Evolutionary conservation across 2,888 invertebrate genomes (phyloP), one percentile per base, ranked within the genome.

Genomic region (Pyrrhosoma nymphula): DNA sequence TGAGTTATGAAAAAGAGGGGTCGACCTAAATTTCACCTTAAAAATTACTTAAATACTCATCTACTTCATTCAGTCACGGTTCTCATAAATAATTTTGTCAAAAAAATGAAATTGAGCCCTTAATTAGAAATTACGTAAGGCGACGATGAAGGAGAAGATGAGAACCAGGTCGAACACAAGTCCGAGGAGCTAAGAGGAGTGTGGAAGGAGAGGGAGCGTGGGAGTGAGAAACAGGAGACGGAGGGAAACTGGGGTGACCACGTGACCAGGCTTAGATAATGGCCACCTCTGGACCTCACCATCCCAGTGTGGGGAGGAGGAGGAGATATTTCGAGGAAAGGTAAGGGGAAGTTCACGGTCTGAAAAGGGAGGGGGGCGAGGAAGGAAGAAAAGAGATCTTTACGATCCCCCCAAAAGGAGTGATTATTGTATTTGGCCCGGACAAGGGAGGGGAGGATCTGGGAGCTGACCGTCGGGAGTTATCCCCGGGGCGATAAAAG

Each of bases 111-210:
- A 60, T 60, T 20, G 20, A 10, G 55, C 89, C n/a, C 56, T n/a
- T 56, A 89, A 47, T 89, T 56, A 89, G 55, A 0, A 89, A 89
- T 89, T 55, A 47, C 56, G 89, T 89, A 89, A 89, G n/a, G 56
- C 89, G n/a, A 55, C 12, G 47, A 12, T 89, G 89, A 56, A 8
- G 88, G 18, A 8, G 47, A 26, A 88, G 39, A 88, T 39, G 47
- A 47, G 47, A 47, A 47, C 47, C 39, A 20, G 47, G 39, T 47
- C 35, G 1, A 39, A 47, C 12, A 56, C 47, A 2, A 20, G 56
- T n/a, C 4, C 55, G 89, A 0, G 89, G 82, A 89, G 39, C 6
- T 4, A 23, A 18, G 35, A 35, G 82, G 82, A n/a, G 2, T 3
- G 35, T 8, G 35, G 82, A 35, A 26, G 82, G 35, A 88, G 88